These are phyloP conservation scores for Orbicella faveolata DNA, from an alignment of 64 coral and sea anemone genomes.

Conservation along the genomic window DNA sequence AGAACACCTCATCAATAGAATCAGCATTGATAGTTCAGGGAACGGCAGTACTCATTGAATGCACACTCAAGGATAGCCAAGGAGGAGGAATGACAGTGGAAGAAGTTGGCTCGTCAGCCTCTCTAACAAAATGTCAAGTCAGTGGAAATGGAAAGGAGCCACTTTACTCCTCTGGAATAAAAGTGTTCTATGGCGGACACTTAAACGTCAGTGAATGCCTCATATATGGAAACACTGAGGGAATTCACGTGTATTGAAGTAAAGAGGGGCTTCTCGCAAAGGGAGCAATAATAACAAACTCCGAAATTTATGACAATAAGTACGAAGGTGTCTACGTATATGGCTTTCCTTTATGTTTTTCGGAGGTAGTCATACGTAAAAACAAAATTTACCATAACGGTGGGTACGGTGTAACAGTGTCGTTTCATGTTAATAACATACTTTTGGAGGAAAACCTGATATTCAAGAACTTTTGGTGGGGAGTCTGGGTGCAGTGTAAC, in stretches of 20 bases:
- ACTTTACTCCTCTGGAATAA: neutral
- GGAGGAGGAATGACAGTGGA: neutral
- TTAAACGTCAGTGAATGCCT: neutral
- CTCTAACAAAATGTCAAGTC: neutral
- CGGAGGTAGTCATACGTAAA: neutral
- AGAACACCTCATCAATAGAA: neutral
- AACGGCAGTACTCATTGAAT: neutral
- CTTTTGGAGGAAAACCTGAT: neutral
- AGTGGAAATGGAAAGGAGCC: neutral
- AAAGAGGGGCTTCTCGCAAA: too few species aligned
- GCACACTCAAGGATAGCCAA: neutral
- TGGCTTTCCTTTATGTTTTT: neutral
- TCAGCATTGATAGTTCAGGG: neutral
- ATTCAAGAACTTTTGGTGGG: constrained; percentile 23
- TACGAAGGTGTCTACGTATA: constrained; percentile 2
- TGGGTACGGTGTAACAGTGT: neutral
- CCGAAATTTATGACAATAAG: constrained; percentile 33
- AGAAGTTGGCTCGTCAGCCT: neutral
- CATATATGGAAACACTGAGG: neutral
- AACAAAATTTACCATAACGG: constrained; percentile 20
- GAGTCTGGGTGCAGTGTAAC: constrained; percentile 12
- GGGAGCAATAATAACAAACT: constrained; percentile 4
- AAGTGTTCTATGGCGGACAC: neutral
- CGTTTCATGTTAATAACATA: neutral
- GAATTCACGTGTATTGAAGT: neutral